A percentile compares a stretch with the other conserved stretches of the same genome.
Conservation (phyloP, 1,140 invertebrate species). For the Papilio xuthus region DNA sequence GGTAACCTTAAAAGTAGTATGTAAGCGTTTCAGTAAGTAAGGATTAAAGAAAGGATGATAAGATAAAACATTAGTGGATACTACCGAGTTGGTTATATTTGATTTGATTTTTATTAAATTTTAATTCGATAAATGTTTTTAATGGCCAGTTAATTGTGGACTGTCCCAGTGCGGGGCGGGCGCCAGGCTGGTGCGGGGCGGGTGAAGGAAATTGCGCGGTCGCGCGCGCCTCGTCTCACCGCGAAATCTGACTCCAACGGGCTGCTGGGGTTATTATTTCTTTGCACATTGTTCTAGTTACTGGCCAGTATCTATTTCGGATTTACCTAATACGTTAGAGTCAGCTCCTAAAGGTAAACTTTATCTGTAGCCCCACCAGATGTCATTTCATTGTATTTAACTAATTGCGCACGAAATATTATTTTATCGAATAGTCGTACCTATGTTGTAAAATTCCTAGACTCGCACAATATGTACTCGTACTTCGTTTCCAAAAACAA, state of each 20-base stretch:
- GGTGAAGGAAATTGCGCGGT: constrained; percentile 68
- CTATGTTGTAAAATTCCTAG: no score
- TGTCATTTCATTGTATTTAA: neutral
- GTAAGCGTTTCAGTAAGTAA: no score
- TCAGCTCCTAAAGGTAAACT: neutral
- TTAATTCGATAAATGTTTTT: constrained; percentile 9
- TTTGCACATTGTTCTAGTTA: constrained; percentile 37
- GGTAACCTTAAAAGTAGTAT: no score
- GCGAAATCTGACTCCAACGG: constrained; percentile 63
- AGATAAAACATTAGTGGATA: neutral
- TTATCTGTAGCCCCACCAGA: neutral
- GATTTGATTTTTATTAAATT: no score
- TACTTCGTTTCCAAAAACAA: no score
- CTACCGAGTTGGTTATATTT: neutral
- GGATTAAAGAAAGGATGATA: no score
- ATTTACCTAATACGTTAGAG: neutral
- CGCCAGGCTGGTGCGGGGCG: neutral
- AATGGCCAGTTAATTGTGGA: constrained; percentile 22
- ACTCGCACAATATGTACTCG: no score
- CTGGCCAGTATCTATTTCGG: constrained; percentile 10
- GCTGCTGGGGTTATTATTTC: constrained; percentile 50
- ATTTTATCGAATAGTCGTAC: no score
- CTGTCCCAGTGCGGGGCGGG: constrained; percentile 10
- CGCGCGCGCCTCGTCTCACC: constrained; percentile 64
- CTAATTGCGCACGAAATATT: neutral